Percentiles rank a stretch among this genome's conserved stretches.
These are phyloP conservation scores for Cyrtorhinus lividipennis DNA, from an alignment of 1,140 invertebrate species.

Conservation along the genomic window DNA sequence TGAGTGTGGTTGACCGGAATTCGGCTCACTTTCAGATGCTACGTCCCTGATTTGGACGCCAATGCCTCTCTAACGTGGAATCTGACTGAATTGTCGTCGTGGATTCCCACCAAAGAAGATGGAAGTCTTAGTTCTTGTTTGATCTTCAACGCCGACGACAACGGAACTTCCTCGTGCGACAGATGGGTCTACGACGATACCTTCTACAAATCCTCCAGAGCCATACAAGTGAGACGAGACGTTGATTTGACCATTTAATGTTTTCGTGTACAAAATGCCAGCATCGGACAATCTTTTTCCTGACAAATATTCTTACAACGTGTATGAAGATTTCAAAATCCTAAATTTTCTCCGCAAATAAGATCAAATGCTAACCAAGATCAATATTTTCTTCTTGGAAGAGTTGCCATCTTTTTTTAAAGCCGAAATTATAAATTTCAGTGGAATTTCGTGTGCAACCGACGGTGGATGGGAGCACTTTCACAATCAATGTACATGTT, in stretches of 20 bases:
- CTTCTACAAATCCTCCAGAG: constrained; percentile 51
- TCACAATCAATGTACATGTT: constrained; percentile 74
- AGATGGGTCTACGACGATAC: constrained; percentile 55
- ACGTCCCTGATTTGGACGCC: constrained; percentile 41
- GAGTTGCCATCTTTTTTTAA: not conserved
- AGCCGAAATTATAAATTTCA: constrained; percentile 26
- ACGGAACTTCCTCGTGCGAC: constrained; percentile 31
- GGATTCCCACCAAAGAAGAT: constrained; percentile 34
- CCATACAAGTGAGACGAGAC: constrained; percentile 47
- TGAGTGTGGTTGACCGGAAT: no score
- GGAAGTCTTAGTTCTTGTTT: constrained; percentile 41
- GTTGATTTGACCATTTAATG: no score
- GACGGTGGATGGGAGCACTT: constrained; percentile 61
- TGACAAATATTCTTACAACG: no score
- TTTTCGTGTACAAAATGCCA: no score
- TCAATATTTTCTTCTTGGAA: not conserved
- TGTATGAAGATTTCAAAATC: no score
- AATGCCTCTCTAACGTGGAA: constrained; percentile 28
- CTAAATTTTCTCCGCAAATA: not conserved
- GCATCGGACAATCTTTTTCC: no score
- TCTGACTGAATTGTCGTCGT: not conserved
- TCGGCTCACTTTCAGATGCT: constrained; percentile 37
- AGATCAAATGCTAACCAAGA: not conserved
- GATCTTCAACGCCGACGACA: constrained; percentile 30
- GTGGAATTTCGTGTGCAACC: constrained; percentile 73